Percentiles rank a stretch among this genome's conserved stretches.
These are phyloP conservation scores for Ondatra zibethicus DNA, from an alignment of 2,113 vertebrate genomes.

Conservation along the genomic window DNA sequence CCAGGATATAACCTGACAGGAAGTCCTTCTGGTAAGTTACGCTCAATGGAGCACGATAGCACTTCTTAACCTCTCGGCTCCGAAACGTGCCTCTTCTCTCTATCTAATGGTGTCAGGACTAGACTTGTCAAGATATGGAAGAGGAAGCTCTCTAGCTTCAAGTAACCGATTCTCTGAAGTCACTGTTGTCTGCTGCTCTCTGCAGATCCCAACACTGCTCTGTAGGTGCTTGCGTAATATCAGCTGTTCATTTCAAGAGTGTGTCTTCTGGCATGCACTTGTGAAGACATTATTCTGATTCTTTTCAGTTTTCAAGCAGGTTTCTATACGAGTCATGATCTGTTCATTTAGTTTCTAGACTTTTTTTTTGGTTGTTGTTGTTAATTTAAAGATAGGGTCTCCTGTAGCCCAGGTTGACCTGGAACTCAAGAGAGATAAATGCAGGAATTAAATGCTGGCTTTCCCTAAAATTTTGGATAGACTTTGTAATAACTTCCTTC, in stretches of 20 bases:
- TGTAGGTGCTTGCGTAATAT: slow-evolving; percentile 5
- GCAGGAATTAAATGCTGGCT: neutral
- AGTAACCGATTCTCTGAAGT: neutral
- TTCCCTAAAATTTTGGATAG: neutral
- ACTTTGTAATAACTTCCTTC: neutral
- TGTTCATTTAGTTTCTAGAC: slow-evolving; percentile 13
- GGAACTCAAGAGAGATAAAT: neutral
- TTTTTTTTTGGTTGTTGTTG: neutral
- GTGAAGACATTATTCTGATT: neutral
- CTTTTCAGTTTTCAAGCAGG: slow-evolving; percentile 8
- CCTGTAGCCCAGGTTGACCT: neutral
- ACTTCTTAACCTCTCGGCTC: neutral
- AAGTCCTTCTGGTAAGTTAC: neutral
- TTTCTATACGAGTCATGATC: neutral
- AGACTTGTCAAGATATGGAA: neutral
- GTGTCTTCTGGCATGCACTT: neutral
- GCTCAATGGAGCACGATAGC: neutral
- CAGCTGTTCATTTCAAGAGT: neutral
- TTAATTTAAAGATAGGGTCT: neutral
- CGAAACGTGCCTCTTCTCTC: neutral
- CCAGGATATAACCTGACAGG: neutral
- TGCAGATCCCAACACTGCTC: neutral
- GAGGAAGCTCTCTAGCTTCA: neutral
- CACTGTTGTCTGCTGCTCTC: neutral
- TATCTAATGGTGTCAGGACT: neutral